Base-by-base conservation (phyloP, 2,797 vertebrate genomes). In the Hydrolagus colliei region DNA sequence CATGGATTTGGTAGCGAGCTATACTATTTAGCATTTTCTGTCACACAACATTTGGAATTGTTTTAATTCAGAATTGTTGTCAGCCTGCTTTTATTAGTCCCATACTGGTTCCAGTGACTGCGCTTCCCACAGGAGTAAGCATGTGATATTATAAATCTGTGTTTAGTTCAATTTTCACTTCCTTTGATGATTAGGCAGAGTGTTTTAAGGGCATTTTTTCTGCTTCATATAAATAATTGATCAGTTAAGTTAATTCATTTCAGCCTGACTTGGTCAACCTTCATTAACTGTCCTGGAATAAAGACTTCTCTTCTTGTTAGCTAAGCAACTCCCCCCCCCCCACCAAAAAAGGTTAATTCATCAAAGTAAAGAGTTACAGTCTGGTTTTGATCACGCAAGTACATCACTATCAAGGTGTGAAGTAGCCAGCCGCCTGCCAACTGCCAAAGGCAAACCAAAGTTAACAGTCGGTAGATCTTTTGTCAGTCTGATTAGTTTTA, bases 201-300 rank as follows among this genome's bases (percentile, higher is more conserved):
- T 95, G 94, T 95, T 97, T 96, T 96, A 95, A 95, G 95, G 95
- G 93, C 94, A 96, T 96, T 98, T 96, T 96, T 97, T 97, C 96
- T 96, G 94, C 94, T 95, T 96, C 94, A 94, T 96, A 96, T 97
- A 96, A 97, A 97, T 97, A 97, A 97, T 97, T 96, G 96, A 98
- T 96, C 95, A 95, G 93, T 93, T 93, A 94, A 95, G 95, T 96
- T 97, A 96, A 98, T 98, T 97, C 92, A 95, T 96, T 96, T 97
- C 96, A 96, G 95, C 95, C 93, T 92, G 95, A 96, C 95, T 96
- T 95, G 96, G 95, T 96, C 96, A 96, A 92, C 96, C 92, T 96
- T 97, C 96, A 97, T 98, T 97, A 97, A 95, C 94, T 92, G 92
- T 92, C 92, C 93, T 91, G 91, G 90, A 95, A 96, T 93, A 91